A percentile compares a stretch with the other conserved stretches of the same genome.
Conservation (phyloP, 2,797 vertebrate species). For the Oophaga sylvatica region DNA sequence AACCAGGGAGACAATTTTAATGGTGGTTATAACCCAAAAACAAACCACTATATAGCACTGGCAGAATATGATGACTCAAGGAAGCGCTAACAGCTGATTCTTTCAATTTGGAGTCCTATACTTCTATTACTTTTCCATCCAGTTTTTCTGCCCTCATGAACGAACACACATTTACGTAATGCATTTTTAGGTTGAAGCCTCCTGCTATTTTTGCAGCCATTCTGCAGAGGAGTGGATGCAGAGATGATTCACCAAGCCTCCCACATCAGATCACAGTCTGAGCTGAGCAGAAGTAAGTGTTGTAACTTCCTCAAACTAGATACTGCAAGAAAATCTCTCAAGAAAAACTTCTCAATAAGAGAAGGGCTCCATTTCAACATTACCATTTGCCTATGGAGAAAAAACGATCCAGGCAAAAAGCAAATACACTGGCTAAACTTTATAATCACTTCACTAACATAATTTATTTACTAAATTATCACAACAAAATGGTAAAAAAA, state of each 20-base stretch:
- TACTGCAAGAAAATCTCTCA: not conserved
- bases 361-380: not conserved
- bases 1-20: not conserved
- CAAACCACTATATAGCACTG: not conserved
- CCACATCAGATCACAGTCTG: not conserved
- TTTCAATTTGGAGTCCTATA: not conserved
- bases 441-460: not conserved
- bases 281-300: not conserved
- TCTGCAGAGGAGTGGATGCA: constrained; percentile 6
- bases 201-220: constrained; percentile 4
- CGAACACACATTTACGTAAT: not conserved
- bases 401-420: not conserved
- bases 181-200: not conserved
- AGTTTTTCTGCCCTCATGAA: not conserved
- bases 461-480: no score
- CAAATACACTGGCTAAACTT: not conserved
- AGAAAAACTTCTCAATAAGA: not conserved
- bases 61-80: not conserved
- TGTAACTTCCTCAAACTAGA: not conserved
- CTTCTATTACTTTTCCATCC: not conserved
- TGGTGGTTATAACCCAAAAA: not conserved
- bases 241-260: constrained; percentile 8
- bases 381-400: not conserved
- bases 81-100: not conserved
- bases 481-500: no score